Conservation (phyloP, 1,140 invertebrate genomes). For the Saccostrea glomerata region DNA sequence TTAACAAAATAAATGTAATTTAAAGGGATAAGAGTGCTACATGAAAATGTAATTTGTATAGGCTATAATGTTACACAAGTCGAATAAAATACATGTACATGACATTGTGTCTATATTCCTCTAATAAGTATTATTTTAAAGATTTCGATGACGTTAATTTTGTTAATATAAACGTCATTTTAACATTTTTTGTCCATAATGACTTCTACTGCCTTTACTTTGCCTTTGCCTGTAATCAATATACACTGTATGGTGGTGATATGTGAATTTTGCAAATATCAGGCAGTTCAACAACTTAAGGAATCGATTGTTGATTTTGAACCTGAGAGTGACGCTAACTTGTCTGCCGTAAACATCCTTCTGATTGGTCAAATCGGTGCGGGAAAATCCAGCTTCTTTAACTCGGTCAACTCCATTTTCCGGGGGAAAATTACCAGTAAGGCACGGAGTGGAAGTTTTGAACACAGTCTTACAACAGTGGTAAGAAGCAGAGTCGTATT, state of each 20-base stretch:
- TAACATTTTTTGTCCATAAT: too few species aligned
- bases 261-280: too few species aligned
- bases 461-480: conserved; percentile 53
- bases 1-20: too few species aligned
- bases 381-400: conserved; percentile 62
- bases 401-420: conserved; percentile 60
- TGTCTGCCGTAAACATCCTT: conserved; percentile 50
- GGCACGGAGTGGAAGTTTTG: conserved; percentile 53
- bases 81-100: too few species aligned
- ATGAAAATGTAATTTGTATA: too few species aligned
- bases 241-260: background rate
- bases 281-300: background rate
- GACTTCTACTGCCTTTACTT: too few species aligned
- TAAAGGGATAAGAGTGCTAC: too few species aligned
- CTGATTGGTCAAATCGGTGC: conserved; percentile 59
- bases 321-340: conserved; percentile 21
- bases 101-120: too few species aligned
- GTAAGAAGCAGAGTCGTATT: conserved; percentile 26
- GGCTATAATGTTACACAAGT: too few species aligned
- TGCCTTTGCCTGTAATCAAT: background rate
- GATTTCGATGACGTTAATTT: background rate
- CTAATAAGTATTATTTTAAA: conserved; percentile 15
- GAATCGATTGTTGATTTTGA: conserved; percentile 37
- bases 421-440: conserved; percentile 43
- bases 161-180: too few species aligned